Percentiles rank a stretch among this genome's conserved stretches.
Conservation (phyloP, 2,888 invertebrate species). For the Panzeria rudis region DNA sequence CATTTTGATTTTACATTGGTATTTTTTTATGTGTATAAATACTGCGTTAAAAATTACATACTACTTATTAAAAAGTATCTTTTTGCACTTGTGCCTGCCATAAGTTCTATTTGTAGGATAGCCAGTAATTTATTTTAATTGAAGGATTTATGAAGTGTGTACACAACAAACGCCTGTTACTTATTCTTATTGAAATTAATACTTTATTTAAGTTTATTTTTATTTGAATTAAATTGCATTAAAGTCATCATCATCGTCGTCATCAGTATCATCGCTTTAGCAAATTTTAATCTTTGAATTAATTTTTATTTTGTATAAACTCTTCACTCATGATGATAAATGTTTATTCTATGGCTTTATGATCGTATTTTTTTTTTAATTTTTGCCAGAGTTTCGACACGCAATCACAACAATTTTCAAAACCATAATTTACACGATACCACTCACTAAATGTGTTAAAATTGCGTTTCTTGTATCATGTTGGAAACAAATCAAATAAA, state of each 20-base stretch:
- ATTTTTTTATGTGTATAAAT: too few species aligned
- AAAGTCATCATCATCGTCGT: not conserved
- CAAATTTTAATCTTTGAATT: conserved; percentile 14
- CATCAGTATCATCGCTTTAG: conserved; percentile 28
- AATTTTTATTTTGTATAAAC: conserved; percentile 25
- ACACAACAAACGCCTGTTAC: not conserved
- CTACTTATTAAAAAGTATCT: not conserved
- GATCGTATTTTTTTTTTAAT: conserved; percentile 14
- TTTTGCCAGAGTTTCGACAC: conserved; percentile 45
- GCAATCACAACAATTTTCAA: conserved; percentile 61
- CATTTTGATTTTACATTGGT: too few species aligned
- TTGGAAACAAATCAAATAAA: conserved; percentile 5
- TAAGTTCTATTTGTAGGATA: not conserved
- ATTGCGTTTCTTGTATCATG: conserved; percentile 53
- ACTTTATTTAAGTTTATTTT: not conserved
- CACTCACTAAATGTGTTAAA: conserved; percentile 58
- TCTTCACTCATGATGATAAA: conserved; percentile 47
- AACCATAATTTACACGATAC: conserved; percentile 62
- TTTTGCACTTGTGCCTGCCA: not conserved
- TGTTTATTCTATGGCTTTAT: conserved; percentile 39
- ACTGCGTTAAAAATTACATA: too few species aligned
- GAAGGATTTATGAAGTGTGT: not conserved
- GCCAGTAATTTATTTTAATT: not conserved
- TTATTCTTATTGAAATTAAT: not conserved
- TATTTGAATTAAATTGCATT: conserved; percentile 11